These are phyloP conservation scores for Muscidifurax raptorellus DNA, from an alignment of 1,140 invertebrate species.

Conservation along the genomic window DNA sequence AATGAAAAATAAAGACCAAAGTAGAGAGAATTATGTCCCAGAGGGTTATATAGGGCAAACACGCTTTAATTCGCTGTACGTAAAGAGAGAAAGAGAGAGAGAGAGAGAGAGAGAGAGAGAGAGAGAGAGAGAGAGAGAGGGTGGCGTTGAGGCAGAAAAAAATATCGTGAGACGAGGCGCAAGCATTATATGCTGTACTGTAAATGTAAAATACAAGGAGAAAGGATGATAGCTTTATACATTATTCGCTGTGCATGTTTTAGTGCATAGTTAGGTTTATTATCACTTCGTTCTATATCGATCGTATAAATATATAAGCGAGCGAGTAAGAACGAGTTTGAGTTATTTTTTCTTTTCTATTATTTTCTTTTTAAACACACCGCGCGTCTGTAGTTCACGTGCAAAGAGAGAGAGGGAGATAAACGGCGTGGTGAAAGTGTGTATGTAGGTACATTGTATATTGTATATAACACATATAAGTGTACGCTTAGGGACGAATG, in stretches of 20 bases:
- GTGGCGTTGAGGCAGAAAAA: not conserved
- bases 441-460: slow-evolving; percentile 7
- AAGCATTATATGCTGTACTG: not conserved
- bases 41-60: not conserved
- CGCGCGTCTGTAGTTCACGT: not conserved
- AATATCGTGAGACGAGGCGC: not conserved
- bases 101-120: not conserved
- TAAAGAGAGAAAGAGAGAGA: not conserved
- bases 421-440: not conserved
- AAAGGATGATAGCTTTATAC: slow-evolving; percentile 62
- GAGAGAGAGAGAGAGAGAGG: not conserved
- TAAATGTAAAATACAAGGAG: slow-evolving; percentile 9
- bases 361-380: not conserved
- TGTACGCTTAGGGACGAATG: slow-evolving; percentile 10
- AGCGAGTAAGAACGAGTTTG: not conserved
- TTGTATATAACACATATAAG: not conserved
- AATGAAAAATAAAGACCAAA: not conserved
- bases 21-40: not conserved
- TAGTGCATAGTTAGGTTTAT: slow-evolving; percentile 74
- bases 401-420: not conserved
- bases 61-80: not conserved
- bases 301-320: slow-evolving; percentile 42
- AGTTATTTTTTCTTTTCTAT: slow-evolving; percentile 11
- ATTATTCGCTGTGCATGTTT: slow-evolving; percentile 73
- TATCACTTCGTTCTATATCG: slow-evolving; percentile 26